Conservation (phyloP, 2,113 vertebrate genomes). For the Cyanistes caeruleus region DNA sequence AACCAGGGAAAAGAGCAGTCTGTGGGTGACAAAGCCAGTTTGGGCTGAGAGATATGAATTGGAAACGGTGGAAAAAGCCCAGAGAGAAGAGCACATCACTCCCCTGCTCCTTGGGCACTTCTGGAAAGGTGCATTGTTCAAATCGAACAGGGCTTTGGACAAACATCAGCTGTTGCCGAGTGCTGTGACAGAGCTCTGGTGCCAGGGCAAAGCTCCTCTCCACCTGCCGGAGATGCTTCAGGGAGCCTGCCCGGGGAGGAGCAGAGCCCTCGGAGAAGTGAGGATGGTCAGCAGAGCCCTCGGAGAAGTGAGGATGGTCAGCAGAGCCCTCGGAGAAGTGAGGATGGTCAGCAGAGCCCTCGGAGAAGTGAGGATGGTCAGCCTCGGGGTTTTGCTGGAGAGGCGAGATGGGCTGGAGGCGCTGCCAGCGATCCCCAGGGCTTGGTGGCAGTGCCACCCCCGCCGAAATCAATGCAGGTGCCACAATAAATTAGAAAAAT, state of each 20-base stretch:
- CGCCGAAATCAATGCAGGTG: not conserved
- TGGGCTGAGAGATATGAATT: not conserved
- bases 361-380: not conserved
- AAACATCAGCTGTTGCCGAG: not conserved
- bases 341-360: not conserved
- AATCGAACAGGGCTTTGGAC: not conserved
- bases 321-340: not conserved
- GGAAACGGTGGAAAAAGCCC: not conserved
- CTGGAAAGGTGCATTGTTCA: not conserved
- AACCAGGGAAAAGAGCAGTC: not conserved
- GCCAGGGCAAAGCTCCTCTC: not conserved
- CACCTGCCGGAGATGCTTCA: rapidly evolving
- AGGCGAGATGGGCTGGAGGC: not conserved
- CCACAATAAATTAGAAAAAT: not conserved
- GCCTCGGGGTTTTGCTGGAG: not conserved
- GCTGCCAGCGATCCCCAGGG: not conserved
- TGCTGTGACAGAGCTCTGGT: not conserved
- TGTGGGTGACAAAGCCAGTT: not conserved
- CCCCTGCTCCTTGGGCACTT: not conserved
- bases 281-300: not conserved
- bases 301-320: not conserved
- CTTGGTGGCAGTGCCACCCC: not conserved
- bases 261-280: not conserved
- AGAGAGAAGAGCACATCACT: not conserved
- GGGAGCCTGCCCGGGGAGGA: rapidly evolving